A percentile compares a stretch with the other conserved stretches of the same genome.
Conservation (phyloP, 1,140 invertebrate genomes). For the Pseudomyrmex pallidus region DNA sequence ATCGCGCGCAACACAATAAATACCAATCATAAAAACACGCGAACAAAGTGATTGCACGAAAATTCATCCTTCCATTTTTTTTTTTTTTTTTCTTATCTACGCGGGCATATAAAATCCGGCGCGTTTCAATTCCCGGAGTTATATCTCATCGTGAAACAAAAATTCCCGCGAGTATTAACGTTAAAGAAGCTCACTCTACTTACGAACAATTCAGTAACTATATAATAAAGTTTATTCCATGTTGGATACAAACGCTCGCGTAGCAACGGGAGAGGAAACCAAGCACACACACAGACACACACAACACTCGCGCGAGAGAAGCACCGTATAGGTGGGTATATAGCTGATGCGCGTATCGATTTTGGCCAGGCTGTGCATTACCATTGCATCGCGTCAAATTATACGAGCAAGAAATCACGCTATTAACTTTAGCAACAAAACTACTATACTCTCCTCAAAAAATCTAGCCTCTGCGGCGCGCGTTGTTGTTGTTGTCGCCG, state of each 20-base stretch:
- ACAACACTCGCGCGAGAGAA: constrained; percentile 28
- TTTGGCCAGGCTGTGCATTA: constrained; percentile 53
- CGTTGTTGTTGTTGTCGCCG: too few species aligned
- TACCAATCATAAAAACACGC: too few species aligned
- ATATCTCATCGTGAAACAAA: not conserved
- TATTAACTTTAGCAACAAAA: constrained; percentile 52
- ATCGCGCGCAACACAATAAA: too few species aligned
- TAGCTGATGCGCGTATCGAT: constrained; percentile 58
- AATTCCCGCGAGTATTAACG: not conserved
- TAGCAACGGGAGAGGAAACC: constrained; percentile 10
- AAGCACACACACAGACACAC: too few species aligned
- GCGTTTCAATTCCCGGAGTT: too few species aligned
- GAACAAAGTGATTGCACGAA: too few species aligned
- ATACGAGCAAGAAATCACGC: constrained; percentile 49
- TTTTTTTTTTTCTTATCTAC: not conserved
- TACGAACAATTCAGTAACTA: constrained; percentile 39
- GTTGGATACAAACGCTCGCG: constrained; percentile 14
- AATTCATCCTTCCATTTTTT: too few species aligned
- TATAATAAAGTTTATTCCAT: constrained; percentile 42
- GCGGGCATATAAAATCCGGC: too few species aligned
- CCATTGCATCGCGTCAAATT: constrained; percentile 60
- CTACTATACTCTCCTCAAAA: not conserved
- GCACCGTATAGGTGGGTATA: constrained; percentile 28
- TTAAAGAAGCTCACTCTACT: constrained; percentile 18
- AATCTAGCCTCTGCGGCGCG: not conserved